A percentile compares a stretch with the other conserved stretches of the same genome.
Conservation (phyloP, 2,797 vertebrate genomes). For the Margarornis squamiger region DNA sequence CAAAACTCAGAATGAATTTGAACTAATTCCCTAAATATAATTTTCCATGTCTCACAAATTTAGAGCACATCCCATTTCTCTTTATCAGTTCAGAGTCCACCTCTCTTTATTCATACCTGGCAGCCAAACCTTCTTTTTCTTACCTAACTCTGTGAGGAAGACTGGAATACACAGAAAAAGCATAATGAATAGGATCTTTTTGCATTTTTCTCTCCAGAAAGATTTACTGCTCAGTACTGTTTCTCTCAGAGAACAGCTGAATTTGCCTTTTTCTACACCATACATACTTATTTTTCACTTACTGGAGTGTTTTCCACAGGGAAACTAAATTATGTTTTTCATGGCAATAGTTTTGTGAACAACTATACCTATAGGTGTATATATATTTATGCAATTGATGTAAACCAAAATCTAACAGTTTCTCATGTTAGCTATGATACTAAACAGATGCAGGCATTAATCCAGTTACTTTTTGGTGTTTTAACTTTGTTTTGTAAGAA, state of each 20-base stretch:
- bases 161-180: not conserved
- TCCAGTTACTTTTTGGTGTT: not conserved
- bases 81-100: not conserved
- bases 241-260: not conserved
- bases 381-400: not conserved
- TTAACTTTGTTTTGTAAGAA: not conserved
- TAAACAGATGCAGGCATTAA: not conserved
- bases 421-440: not conserved
- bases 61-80: not conserved
- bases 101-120: not conserved
- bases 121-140: not conserved
- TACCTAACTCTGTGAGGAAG: not conserved
- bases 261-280: not conserved
- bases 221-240: not conserved
- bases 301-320: not conserved
- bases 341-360: not conserved
- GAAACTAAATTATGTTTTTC: not conserved
- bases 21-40: not conserved
- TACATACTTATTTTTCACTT: not conserved
- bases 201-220: not conserved
- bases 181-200: not conserved
- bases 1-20: not conserved
- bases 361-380: not conserved
- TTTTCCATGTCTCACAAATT: not conserved
- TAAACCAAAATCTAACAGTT: not conserved